Base-by-base conservation (phyloP, 2,888 invertebrate species). In the Pristionchus exspectatus region DNA sequence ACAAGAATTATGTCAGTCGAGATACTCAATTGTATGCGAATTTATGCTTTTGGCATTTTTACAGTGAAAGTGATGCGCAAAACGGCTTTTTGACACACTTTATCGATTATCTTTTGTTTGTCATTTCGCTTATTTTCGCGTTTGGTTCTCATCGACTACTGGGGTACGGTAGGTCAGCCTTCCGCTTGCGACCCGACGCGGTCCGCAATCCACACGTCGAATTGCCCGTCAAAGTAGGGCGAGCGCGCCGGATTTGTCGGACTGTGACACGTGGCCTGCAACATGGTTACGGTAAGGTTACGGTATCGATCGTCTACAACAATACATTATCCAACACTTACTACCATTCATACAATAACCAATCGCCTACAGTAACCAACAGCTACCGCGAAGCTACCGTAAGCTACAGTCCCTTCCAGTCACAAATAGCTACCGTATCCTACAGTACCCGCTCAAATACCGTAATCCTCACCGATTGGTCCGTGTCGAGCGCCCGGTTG, bases 71-170 rank as follows among this genome's bases (percentile, higher is more conserved):
- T 12, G 12, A 50, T n/a, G n/a, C 44, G 9, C 9, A 50, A 3
- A 50, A 9, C 10, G 44, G 44, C 44, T 63, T 63, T 63, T 63
- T 63, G 63, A 63, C 63, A 69, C 69, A 30, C 30, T 69, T 69
- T 69, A 69, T 69, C 69, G 69, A 69, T 69, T 69, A 33, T 69
- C 69, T 69, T 50, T 69, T 33, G 74, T 74, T 74, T 74, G 74
- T 74, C 74, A 38, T 74, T 74, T 74, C 38, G 74, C 74, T 74
- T 74, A 38, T 38, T 38, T 74, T 38, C 33, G 33, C 24, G 74
- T 38, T 38, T 33, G 21, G 74, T 72, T 72, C 69, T 72, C 69
- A 30, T 72, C n/a, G 24, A 24, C 63, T n/a, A 21, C n/a, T 21
- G 38, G 38, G 33, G 74, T 74, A 74, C 74, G 38, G 38, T 21